Evolutionary conservation across 2,797 vertebrate genomes (phyloP).

Genomic region (Tragelaphus oryx): DNA sequence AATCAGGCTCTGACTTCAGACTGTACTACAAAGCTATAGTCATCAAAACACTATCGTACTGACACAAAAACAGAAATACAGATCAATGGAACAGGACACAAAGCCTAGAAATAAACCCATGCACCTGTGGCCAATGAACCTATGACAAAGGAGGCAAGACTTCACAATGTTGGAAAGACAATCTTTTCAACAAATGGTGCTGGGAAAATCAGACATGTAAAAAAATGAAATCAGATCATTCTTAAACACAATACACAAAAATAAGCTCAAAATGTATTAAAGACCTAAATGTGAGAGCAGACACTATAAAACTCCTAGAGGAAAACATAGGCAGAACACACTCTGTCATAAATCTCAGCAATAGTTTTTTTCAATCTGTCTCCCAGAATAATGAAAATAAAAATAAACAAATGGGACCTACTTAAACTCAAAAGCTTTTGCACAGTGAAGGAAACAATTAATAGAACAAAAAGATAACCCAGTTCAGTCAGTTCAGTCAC

Average conservation of each 20-base stretch:
- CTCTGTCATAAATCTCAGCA: not conserved
- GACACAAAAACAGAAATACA: not conserved
- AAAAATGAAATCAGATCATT: not conserved
- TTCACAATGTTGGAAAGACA: not conserved
- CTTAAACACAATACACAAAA: not conserved
- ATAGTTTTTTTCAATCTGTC: not conserved
- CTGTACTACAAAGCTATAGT: not conserved
- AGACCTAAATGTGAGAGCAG: not conserved
- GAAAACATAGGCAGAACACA: not conserved
- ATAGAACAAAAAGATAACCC: not conserved
- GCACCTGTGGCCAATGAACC: not conserved
- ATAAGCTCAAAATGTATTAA: not conserved
- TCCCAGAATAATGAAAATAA: not conserved
- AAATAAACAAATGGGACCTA: not conserved
- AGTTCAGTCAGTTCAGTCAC: not conserved
- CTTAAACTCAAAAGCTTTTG: not conserved
- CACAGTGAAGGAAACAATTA: not conserved
- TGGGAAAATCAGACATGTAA: not conserved
- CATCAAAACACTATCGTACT: not conserved
- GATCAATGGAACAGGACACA: not conserved
- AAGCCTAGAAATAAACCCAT: not conserved
- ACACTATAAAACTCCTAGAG: not conserved
- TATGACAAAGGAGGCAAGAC: not conserved
- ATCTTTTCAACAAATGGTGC: not conserved
- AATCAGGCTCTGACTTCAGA: not conserved